Percentiles rank a stretch among this genome's conserved stretches.
Evolutionary conservation across 2,888 invertebrate species (phyloP).

Genomic region (Philhelius pedissequus): DNA sequence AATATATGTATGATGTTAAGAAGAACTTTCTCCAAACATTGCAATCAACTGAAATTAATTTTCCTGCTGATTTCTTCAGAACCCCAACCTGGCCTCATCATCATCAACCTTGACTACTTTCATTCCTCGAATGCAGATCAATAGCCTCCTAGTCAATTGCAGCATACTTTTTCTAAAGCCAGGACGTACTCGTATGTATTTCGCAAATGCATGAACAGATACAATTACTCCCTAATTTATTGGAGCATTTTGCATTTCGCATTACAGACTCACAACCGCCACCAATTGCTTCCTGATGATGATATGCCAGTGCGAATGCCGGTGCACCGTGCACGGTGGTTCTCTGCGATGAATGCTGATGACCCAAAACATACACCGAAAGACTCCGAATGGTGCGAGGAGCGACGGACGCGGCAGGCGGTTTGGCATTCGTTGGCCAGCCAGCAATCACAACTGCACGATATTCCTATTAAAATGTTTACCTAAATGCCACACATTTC

Average conservation of each 20-base stretch:
- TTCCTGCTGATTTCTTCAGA: constrained; percentile 19
- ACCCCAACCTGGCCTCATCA: neutral
- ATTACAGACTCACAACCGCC: constrained; percentile 46
- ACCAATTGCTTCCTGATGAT: constrained; percentile 62
- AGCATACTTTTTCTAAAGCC: neutral
- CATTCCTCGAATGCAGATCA: constrained; percentile 41
- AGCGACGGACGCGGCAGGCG: too few relatives aligned
- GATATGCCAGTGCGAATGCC: constrained; percentile 2
- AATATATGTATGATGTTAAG: neutral
- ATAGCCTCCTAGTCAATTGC: constrained; percentile 18
- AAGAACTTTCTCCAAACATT: constrained; percentile 34
- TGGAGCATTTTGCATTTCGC: constrained; percentile 59
- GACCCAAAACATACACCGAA: neutral
- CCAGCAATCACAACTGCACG: constrained; percentile 62
- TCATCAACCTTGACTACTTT: constrained; percentile 46
- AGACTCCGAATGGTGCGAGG: too few relatives aligned
- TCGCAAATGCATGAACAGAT: constrained; percentile 38
- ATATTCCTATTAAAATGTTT: constrained; percentile 66
- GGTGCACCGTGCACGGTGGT: neutral
- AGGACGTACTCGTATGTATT: constrained; percentile 6
- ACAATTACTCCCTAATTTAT: constrained; percentile 67
- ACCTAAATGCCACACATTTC: constrained; percentile 65
- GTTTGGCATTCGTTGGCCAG: neutral
- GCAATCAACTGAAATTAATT: neutral
- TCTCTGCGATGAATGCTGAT: constrained; percentile 1